These are phyloP conservation scores for Chalcis sispes DNA, from an alignment of 2,888 invertebrate species.

Conservation along the genomic window DNA sequence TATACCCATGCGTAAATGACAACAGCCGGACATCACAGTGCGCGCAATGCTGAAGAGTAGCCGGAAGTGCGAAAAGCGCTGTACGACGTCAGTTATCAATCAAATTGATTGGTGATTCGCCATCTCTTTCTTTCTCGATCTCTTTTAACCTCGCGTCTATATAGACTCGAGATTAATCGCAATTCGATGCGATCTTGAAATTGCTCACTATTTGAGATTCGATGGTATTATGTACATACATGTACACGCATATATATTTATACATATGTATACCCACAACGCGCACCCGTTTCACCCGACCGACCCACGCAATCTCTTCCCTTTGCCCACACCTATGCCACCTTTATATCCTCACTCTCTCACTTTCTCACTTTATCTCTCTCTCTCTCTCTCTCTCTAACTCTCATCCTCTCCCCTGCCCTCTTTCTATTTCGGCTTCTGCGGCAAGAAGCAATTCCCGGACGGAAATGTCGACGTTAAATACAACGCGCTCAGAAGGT, in stretches of 20 bases:
- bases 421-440: not conserved
- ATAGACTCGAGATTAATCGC: slow-evolving; percentile 36
- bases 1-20: too few species aligned
- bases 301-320: too few species aligned
- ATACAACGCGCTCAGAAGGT: slow-evolving; percentile 49
- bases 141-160: not conserved
- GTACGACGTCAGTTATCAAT: slow-evolving; percentile 20
- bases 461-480: slow-evolving; percentile 61
- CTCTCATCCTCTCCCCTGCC: not conserved
- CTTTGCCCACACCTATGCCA: too few species aligned
- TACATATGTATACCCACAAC: too few species aligned
- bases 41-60: too few species aligned
- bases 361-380: too few species aligned
- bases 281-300: too few species aligned
- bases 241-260: too few species aligned
- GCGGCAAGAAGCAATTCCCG: slow-evolving; percentile 56
- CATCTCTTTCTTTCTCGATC: not conserved
- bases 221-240: slow-evolving; percentile 42
- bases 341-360: too few species aligned
- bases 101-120: slow-evolving; percentile 29
- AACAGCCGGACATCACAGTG: not conserved
- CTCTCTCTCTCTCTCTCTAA: not conserved
- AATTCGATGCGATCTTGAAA: slow-evolving; percentile 47
- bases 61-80: not conserved
- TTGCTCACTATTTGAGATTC: slow-evolving; percentile 40